phyloP scores from a whole-genome alignment of 2,888 invertebrate species.

The Pycnomerus fuliginosus region DNA sequence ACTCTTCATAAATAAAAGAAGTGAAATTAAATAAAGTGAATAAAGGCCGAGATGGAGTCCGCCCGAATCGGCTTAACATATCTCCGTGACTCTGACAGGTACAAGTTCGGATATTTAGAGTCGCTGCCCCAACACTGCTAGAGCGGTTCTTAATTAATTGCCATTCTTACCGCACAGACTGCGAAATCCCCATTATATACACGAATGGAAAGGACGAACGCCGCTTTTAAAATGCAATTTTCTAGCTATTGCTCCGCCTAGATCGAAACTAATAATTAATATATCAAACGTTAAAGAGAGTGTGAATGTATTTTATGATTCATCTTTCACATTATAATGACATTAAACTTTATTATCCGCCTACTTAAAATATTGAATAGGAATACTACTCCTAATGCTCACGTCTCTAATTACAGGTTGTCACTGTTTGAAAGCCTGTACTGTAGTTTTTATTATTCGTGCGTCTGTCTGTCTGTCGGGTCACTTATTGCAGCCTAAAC shows the following conservation, averaged over 20 bases:
- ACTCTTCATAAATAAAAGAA: constrained; percentile 36
- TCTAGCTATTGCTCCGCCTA: no score
- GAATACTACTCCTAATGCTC: constrained; percentile 39
- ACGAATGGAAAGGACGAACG: no score
- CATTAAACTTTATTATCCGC: constrained; percentile 31
- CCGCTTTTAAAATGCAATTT: no score
- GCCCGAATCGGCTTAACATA: constrained; percentile 40
- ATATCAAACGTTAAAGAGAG: no score
- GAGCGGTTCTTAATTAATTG: constrained; percentile 32
- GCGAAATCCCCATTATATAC: no score
- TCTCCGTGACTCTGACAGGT: constrained; percentile 37
- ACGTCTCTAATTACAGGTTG: constrained; percentile 48
- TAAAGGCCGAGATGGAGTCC: constrained; percentile 29
- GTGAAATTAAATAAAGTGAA: constrained; percentile 36
- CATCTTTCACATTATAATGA: constrained; percentile 17
- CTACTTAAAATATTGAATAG: constrained; percentile 35
- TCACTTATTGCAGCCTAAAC: constrained; percentile 37
- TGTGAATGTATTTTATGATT: constrained; percentile 18
- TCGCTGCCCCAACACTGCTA: constrained; percentile 32
- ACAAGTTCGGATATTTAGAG: constrained; percentile 34
- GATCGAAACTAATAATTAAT: no score
- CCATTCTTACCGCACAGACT: constrained; percentile 4
- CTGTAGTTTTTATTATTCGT: constrained; percentile 41
- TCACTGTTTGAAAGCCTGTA: constrained; percentile 45
- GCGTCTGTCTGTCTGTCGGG: constrained; percentile 40